phyloP scores from a whole-genome alignment of 2,797 vertebrate genomes.

The Neosilurus hyrtlii region DNA sequence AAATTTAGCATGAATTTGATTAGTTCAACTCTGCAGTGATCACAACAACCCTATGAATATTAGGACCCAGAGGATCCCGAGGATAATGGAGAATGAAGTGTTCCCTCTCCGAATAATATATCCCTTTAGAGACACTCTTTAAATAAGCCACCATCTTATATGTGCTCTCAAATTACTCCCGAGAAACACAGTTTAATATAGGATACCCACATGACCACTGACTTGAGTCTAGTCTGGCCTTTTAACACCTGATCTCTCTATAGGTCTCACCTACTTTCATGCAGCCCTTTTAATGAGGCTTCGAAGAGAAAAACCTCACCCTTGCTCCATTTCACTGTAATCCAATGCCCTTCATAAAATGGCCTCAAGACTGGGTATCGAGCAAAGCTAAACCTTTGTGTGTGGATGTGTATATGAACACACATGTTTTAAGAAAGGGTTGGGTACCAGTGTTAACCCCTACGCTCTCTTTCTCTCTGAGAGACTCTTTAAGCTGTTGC shows the following conservation, averaged over 20 bases:
- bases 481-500: constrained; percentile 17
- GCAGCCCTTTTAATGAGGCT: constrained; percentile 15
- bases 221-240: constrained; percentile 17
- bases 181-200: constrained; percentile 10
- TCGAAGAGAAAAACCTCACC: constrained; percentile 31
- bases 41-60: neutral
- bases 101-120: constrained; percentile 25
- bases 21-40: neutral
- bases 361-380: constrained; percentile 25
- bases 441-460: constrained; percentile 4
- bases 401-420: neutral
- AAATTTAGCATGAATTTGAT: constrained; percentile 18
- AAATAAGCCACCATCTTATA: constrained; percentile 39
- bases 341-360: constrained; percentile 27
- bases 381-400: constrained; percentile 30
- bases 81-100: constrained; percentile 30
- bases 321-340: constrained; percentile 33
- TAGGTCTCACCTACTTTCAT: constrained; percentile 21
- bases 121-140: constrained; percentile 35
- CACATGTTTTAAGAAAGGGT: neutral
- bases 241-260: constrained; percentile 8
- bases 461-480: constrained; percentile 27
- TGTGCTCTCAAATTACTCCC: constrained; percentile 36
- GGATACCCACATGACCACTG: constrained; percentile 9
- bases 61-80: constrained; percentile 21